phyloP scores from a whole-genome alignment of 2,797 vertebrate genomes.

The Rhadinocentrus ornatus region DNA sequence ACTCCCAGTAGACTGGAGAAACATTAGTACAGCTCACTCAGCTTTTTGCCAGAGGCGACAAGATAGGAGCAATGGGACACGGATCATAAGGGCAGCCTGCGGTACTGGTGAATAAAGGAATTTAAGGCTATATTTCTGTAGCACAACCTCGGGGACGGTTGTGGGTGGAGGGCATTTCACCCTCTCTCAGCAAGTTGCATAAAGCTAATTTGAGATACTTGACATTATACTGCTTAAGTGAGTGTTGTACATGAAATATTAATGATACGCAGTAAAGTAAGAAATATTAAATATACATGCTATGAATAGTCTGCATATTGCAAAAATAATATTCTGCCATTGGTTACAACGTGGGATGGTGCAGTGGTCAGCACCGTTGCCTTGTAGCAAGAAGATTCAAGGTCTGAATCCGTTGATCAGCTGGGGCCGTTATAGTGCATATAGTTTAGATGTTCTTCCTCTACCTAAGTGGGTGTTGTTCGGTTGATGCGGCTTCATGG shows the following conservation, averaged over 20 bases:
- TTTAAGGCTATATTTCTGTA: conserved; percentile 34
- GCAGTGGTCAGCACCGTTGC: background rate
- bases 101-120: conserved; percentile 30
- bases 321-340: conserved; percentile 24
- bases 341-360: conserved; percentile 3
- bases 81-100: conserved; percentile 16
- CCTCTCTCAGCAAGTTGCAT: conserved; percentile 35
- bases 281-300: conserved; percentile 56
- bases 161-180: conserved; percentile 41
- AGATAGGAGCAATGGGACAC: conserved; percentile 29
- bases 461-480: too few relatives aligned
- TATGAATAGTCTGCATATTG: conserved; percentile 50
- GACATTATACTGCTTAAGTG: conserved; percentile 25
- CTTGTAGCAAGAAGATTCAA: background rate
- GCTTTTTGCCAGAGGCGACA: conserved; percentile 45
- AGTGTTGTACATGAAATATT: conserved; percentile 58
- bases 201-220: conserved; percentile 31
- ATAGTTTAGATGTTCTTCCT: background rate
- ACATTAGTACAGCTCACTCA: conserved; percentile 53
- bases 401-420: background rate
- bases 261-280: conserved; percentile 34
- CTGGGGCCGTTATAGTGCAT: background rate
- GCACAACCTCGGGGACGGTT: conserved; percentile 22
- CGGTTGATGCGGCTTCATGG: too few relatives aligned
- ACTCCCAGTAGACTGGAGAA: conserved; percentile 38